These are phyloP conservation scores for Pachyseris speciosa DNA, from an alignment of 64 coral and sea anemone genomes.

Conservation along the genomic window DNA sequence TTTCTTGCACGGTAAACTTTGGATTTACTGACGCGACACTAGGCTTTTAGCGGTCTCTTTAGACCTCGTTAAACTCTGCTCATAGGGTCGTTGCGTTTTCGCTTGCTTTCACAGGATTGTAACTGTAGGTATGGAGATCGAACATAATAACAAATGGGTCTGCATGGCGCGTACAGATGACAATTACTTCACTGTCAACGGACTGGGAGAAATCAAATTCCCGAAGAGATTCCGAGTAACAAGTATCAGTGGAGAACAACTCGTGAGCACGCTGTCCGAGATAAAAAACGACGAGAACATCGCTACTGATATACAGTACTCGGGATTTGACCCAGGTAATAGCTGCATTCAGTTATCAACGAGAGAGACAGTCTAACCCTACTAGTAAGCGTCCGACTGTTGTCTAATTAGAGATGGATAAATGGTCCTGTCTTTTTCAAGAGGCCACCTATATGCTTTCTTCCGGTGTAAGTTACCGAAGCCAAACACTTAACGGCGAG, in stretches of 20 bases:
- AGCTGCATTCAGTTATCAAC: no score
- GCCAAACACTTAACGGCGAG: no score
- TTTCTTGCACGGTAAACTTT: no score
- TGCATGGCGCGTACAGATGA: constrained; percentile 48
- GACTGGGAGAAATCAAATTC: constrained; percentile 59
- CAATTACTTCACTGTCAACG: constrained; percentile 65
- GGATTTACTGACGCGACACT: no score
- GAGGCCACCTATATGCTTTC: no score
- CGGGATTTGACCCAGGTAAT: constrained; percentile 43
- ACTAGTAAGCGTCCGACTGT: neutral
- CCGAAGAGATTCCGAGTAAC: constrained; percentile 77
- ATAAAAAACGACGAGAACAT: constrained; percentile 59
- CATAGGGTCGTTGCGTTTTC: no score
- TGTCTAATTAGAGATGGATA: no score
- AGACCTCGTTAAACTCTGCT: no score
- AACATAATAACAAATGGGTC: constrained; percentile 63
- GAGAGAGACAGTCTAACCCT: neutral
- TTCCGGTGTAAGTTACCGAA: no score
- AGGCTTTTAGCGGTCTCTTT: no score
- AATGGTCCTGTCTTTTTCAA: no score
- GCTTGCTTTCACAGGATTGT: constrained; percentile 60
- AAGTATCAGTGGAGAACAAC: constrained; percentile 69
- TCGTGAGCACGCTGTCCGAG: constrained; percentile 17
- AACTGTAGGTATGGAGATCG: constrained; percentile 66
- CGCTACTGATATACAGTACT: constrained; percentile 60